Conservation (phyloP, 2,797 vertebrate genomes). For the Xenentodon cancila region DNA sequence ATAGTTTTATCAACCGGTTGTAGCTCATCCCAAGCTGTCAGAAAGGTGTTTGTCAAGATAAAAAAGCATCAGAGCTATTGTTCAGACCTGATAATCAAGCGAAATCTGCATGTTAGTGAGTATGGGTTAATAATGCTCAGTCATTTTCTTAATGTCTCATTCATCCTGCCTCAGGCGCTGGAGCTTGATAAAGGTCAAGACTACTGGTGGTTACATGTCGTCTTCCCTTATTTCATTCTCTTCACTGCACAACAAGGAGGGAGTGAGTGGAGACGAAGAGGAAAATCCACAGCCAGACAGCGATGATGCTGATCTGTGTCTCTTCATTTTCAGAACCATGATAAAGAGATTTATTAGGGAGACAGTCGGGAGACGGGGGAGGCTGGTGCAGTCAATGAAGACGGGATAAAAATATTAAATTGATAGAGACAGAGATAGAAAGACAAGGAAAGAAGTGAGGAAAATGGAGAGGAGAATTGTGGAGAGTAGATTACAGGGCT, state of each 20-base stretch:
- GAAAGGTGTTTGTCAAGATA: slow-evolving; percentile 23
- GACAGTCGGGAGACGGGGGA: slow-evolving; percentile 41
- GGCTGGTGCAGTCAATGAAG: slow-evolving; percentile 50
- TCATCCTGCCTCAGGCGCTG: slow-evolving; percentile 61
- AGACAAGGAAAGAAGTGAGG: slow-evolving; percentile 45
- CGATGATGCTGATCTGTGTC: slow-evolving; percentile 38
- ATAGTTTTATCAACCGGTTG: slow-evolving; percentile 47
- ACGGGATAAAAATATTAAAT: slow-evolving; percentile 68
- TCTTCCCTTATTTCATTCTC: slow-evolving; percentile 68
- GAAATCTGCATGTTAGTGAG: slow-evolving; percentile 45
- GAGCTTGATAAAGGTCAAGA: slow-evolving; percentile 80
- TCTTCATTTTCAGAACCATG: slow-evolving; percentile 62
- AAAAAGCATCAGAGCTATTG: slow-evolving; percentile 25
- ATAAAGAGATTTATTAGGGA: slow-evolving; percentile 65
- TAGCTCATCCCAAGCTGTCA: slow-evolving; percentile 44
- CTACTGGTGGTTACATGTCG: slow-evolving; percentile 72
- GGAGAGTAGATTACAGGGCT: slow-evolving; percentile 74
- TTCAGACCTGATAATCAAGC: slow-evolving; percentile 34
- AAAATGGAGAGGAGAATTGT: slow-evolving; percentile 62
- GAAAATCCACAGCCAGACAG: slow-evolving; percentile 44
- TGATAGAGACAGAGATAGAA: slow-evolving; percentile 55
- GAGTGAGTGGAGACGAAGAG: slow-evolving; percentile 24
- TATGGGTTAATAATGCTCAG: slow-evolving; percentile 74
- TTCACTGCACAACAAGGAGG: slow-evolving; percentile 47
- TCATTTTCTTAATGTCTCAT: slow-evolving; percentile 79